Conservation (phyloP, 2,888 invertebrate genomes). For the Erebia aethiops region DNA sequence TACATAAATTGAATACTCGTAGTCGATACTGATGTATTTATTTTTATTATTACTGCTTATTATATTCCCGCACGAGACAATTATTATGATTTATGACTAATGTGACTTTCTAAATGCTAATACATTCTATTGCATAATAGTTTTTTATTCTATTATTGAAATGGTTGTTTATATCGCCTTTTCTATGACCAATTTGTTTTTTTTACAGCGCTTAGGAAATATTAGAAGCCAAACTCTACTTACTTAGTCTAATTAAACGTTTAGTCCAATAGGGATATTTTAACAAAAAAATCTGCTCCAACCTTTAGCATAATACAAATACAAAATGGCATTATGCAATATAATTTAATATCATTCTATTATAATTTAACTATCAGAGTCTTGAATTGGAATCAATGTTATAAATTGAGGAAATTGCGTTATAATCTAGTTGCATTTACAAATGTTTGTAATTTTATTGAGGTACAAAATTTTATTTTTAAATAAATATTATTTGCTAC, state of each 20-base stretch:
- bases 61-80: background rate
- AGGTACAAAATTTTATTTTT: background rate
- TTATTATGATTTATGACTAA: background rate
- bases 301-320: no score
- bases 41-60: background rate
- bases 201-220: no score
- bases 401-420: background rate
- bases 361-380: background rate
- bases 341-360: background rate
- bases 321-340: background rate
- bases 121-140: background rate
- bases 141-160: background rate
- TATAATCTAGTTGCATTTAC: background rate
- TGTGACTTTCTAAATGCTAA: slow-evolving; percentile 13
- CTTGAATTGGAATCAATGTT: background rate
- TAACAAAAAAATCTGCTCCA: no score
- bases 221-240: no score
- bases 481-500: no score
- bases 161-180: background rate
- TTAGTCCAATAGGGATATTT: no score
- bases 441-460: background rate
- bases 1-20: background rate
- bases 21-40: background rate
- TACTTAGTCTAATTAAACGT: no score
- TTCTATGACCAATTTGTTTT: no score